phyloP scores from a whole-genome alignment of 2,113 vertebrate genomes.

The Phaetusa simplex region DNA sequence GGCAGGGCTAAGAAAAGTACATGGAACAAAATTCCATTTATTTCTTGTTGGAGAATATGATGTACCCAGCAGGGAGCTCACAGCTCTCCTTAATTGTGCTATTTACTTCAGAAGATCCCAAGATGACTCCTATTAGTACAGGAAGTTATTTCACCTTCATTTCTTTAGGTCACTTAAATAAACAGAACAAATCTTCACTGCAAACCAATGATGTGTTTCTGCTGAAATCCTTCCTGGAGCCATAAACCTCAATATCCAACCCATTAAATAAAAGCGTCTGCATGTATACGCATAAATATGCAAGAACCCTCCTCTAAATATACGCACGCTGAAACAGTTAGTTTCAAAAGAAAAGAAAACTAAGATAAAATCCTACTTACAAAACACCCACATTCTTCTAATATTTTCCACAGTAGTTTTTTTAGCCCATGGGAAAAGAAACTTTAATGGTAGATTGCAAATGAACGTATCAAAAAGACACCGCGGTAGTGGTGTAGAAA shows the following conservation, averaged over 20 bases:
- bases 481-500: not conserved
- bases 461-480: not conserved
- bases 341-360: not conserved
- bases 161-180: conserved; percentile 27
- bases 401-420: conserved; percentile 27
- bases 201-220: not conserved
- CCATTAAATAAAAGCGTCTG: not conserved
- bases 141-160: conserved; percentile 33
- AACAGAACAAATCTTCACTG: not conserved
- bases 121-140: not conserved
- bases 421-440: conserved; percentile 32
- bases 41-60: not conserved
- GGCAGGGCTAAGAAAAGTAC: not conserved
- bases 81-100: not conserved
- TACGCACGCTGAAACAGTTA: not conserved
- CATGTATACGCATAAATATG: not conserved
- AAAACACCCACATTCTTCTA: not conserved
- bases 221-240: not conserved
- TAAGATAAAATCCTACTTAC: not conserved
- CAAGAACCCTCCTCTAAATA: not conserved
- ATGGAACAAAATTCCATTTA: not conserved
- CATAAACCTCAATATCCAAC: not conserved
- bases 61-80: not conserved
- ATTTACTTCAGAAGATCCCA: not conserved
- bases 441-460: conserved; percentile 25